A percentile compares a stretch with the other conserved stretches of the same genome.
phyloP scores from a whole-genome alignment of 53 echinoderm and acorn worm species.

The Echinarachnius parma region DNA sequence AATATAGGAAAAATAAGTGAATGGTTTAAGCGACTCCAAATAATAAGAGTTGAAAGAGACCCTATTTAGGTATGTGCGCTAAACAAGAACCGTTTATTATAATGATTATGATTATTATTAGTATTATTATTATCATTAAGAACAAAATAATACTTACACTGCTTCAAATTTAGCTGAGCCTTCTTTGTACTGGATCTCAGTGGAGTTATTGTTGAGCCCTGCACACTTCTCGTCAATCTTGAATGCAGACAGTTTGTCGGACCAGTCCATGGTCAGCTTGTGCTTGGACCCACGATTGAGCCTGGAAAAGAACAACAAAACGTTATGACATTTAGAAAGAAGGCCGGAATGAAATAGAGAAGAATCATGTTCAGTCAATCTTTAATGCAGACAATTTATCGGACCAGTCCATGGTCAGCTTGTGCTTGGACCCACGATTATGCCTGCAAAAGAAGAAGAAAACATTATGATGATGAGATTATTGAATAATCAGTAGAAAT shows the following conservation, averaged over 20 bases:
- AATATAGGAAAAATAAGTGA: no score
- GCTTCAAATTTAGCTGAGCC: slow-evolving; percentile 96
- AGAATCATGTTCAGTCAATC: slow-evolving; percentile 76
- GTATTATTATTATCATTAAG: neutral
- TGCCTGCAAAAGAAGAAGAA: slow-evolving; percentile 49
- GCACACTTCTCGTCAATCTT: slow-evolving; percentile 94
- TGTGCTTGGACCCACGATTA: slow-evolving; percentile 84
- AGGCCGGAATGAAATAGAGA: no score
- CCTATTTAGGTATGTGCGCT: no score
- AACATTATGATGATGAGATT: no score
- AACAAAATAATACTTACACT: slow-evolving; percentile 68
- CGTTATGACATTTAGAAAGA: slow-evolving; percentile 78
- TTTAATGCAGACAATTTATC: slow-evolving; percentile 70
- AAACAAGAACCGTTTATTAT: no score
- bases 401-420: slow-evolving; percentile 85
- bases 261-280: slow-evolving; percentile 99
- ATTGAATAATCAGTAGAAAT: no score
- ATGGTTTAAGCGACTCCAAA: no score
- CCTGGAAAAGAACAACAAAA: slow-evolving; percentile 33
- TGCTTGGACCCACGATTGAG: slow-evolving; percentile 96
- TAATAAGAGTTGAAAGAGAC: no score
- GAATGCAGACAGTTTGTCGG: slow-evolving; percentile 86
- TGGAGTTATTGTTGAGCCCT: slow-evolving; percentile 96
- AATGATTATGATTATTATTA: neutral
- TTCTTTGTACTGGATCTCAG: slow-evolving; percentile 99